phyloP scores from a whole-genome alignment of 2,113 vertebrate genomes.

The human region GRCh38 chr3:12471001-12471500 shows the following conservation, averaged over 20 bases:
- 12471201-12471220: fast-evolving
- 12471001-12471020: neutral
- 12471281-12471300: neutral
- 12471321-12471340: neutral
- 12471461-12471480: constrained; percentile 62
- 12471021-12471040: neutral
- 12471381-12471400: neutral
- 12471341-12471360: neutral
- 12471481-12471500: neutral
- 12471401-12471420: constrained; percentile 50
- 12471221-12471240: neutral
- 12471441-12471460: constrained; percentile 64
- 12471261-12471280: neutral
- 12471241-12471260: neutral
- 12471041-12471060: neutral
- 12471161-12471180: neutral
- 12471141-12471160: neutral
- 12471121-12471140: neutral
- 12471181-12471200: neutral
- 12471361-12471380: neutral
- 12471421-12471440: constrained; percentile 64
- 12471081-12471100: neutral
- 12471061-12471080: neutral
- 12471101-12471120: neutral
- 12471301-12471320: neutral